Evolutionary conservation across 2,113 vertebrate species (phyloP), one percentile per base, ranked within the genome.

Genomic region (Parus major): DNA sequence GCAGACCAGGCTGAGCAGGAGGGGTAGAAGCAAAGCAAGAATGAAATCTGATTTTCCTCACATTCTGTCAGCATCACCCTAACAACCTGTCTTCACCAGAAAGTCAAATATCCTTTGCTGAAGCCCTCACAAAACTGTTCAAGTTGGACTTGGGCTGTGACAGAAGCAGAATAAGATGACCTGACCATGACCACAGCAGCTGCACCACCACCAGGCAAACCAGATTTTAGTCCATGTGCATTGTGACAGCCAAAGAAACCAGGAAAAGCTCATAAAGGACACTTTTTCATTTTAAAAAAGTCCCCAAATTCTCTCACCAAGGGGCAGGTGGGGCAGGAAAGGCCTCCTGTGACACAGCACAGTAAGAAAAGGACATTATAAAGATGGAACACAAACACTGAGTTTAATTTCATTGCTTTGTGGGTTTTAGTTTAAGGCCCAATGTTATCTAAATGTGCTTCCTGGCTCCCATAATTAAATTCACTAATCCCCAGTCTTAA

Each of bases 401-500:
- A 25, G 80, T 82, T 86, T 4, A 15, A 92, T 81, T 86, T 72
- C 68, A 71, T 75, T 92, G 61, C 80, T 90, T 82, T 79, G 78
- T 69, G 94, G 87, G 69, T 59, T 96, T 97, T 93, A 92, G 69
- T 96, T 88, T 85, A 69, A 86, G 95, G 96, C 82, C 94, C 87
- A 87, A 29, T 9, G 53, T 94, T 97, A 95, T 96, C 90, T 96
- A 73, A 92, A 96, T 83, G 80, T 83, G 41, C 88, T 98, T 95
- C 95, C 93, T 85, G 82, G 57, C 73, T 95, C 46, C 85, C 71
- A 80, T 97, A 92, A 97, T 97, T 96, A 96, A 94, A 86, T 94
- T 81, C 79, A 92, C 91, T 97, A 97, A 97, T 96, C 96, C 93
- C 68, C 95, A 94, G 93, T 95, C 94, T 96, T 96, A 89, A 96